A percentile compares a stretch with the other conserved stretches of the same genome.
Evolutionary conservation across 2,113 vertebrate species (phyloP).

Genomic region (Equus przewalskii): DNA sequence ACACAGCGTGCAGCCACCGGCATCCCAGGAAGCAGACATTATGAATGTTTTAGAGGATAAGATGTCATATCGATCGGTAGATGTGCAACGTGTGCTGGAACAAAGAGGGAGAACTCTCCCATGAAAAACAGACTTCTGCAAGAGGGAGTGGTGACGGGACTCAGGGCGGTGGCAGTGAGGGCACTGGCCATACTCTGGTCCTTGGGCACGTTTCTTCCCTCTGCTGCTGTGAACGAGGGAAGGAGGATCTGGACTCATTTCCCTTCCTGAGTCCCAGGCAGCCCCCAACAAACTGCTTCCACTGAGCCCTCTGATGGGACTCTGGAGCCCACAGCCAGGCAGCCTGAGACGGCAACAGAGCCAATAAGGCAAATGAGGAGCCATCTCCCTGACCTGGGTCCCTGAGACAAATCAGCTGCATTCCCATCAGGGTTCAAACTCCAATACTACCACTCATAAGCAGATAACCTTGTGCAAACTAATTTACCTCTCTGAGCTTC

Average conservation of each 20-base stretch:
- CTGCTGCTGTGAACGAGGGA: neutral
- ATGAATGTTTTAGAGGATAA: constrained; percentile 72
- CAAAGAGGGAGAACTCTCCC: constrained; percentile 61
- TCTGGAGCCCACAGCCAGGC: neutral
- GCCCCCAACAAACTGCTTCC: no score
- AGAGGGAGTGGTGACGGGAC: neutral
- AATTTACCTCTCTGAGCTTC: neutral
- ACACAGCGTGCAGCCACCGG: neutral
- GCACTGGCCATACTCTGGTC: neutral
- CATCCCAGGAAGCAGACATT: constrained; percentile 69
- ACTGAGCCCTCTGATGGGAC: neutral
- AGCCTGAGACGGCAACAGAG: neutral
- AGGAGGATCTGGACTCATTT: neutral
- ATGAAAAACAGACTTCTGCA: neutral
- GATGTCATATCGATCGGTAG: constrained; percentile 69
- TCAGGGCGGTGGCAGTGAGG: neutral
- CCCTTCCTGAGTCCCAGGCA: neutral
- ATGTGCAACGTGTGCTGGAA: constrained; percentile 52
- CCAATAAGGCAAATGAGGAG: neutral
- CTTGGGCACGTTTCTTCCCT: neutral
- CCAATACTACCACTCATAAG: accelerated
- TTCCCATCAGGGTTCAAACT: neutral
- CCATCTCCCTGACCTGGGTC: neutral
- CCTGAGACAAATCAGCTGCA: neutral
- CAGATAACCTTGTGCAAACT: neutral